Conservation (phyloP, 2,113 vertebrate genomes). For the Colius striatus region DNA sequence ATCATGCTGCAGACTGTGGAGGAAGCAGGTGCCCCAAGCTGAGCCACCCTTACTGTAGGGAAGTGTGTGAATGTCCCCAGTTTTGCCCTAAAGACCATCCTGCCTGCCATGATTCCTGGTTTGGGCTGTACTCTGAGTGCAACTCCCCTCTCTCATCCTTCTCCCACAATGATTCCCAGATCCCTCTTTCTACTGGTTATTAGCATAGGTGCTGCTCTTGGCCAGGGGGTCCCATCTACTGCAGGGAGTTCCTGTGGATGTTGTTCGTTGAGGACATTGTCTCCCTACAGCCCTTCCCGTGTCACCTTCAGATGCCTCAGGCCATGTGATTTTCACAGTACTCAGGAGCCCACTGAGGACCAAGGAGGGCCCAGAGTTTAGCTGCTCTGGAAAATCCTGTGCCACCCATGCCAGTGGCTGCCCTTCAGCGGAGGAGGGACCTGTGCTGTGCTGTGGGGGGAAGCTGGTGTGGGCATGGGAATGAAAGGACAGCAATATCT, state of each 20-base stretch:
- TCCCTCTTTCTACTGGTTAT: neutral
- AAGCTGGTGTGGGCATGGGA: accelerated
- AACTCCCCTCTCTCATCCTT: neutral
- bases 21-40: neutral
- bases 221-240: neutral
- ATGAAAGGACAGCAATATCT: neutral
- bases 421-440: neutral
- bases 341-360: neutral
- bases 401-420: accelerated
- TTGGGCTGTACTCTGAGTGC: accelerated
- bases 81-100: neutral
- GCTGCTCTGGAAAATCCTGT: neutral
- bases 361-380: neutral
- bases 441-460: accelerated
- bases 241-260: neutral
- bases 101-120: neutral
- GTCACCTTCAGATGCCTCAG: neutral
- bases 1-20: neutral
- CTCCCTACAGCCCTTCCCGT: neutral
- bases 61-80: accelerated
- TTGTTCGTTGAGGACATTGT: neutral
- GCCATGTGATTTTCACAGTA: accelerated
- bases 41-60: neutral
- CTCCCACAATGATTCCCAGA: neutral
- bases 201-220: neutral